phyloP scores from a whole-genome alignment of 2,888 invertebrate genomes.

The Limnephilus marmoratus region DNA sequence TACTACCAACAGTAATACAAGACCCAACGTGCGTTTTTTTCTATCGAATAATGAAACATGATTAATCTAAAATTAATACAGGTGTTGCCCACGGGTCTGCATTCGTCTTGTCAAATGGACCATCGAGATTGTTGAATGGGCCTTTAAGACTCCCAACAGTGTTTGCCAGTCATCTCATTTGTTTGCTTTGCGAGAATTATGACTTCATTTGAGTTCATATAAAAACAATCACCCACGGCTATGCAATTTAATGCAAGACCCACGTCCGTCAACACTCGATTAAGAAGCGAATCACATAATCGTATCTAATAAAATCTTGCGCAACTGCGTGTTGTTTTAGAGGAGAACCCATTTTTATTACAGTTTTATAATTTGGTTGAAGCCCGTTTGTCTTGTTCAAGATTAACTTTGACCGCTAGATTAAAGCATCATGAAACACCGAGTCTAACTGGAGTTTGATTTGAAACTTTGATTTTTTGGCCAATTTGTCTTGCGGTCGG shows the following conservation, averaged over 20 bases:
- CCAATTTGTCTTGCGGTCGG: neutral
- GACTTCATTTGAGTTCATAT: slow-evolving; percentile 32
- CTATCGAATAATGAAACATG: neutral
- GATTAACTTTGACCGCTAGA: neutral
- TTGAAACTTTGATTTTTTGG: neutral
- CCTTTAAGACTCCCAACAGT: neutral
- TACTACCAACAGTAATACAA: neutral
- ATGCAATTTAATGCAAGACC: neutral
- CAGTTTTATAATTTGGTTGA: neutral
- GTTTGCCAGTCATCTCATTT: slow-evolving; percentile 28
- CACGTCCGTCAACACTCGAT: slow-evolving; percentile 16
- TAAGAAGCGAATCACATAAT: neutral
- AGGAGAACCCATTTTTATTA: neutral
- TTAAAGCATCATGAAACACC: neutral
- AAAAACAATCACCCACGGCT: slow-evolving; percentile 36
- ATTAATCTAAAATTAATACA: neutral
- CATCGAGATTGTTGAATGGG: neutral
- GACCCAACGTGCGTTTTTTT: neutral
- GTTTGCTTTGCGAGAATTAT: slow-evolving; percentile 20
- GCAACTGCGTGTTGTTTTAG: neutral
- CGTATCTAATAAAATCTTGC: neutral
- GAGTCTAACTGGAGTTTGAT: neutral
- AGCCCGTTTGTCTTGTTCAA: neutral
- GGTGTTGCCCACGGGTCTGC: slow-evolving; percentile 8
- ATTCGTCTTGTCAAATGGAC: neutral